Evolutionary conservation across 2,797 vertebrate species (phyloP), one percentile per base, ranked within the genome.

Genomic region (Mallotus villosus): DNA sequence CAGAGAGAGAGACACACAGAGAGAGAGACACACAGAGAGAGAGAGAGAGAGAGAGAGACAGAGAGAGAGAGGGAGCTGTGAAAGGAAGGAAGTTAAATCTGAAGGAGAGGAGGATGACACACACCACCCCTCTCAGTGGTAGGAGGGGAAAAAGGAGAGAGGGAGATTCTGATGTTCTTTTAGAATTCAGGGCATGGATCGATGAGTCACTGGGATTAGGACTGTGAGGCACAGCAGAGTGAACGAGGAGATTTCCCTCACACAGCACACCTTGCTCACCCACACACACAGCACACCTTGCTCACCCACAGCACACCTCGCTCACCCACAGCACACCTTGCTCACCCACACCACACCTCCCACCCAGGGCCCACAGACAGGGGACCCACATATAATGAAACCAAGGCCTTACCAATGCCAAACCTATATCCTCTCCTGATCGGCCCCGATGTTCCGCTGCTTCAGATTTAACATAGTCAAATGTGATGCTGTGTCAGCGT

Each of bases 211-310:
- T 17, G 61, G 19, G 77, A 46, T 68, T 78, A 73, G 51, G 74
- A 70, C 79, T 63, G 66, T 71, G 78, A 81, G 57, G 57, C 63
- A 34, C 74, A 78, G 32, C 32, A 34, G 32, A 34, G 41, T 46
- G 41, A 37, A 37, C 34, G 1, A 46, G 41, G 41, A 46, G 11
- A 46, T 46, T 46, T 46, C 41, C 41, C 41, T 14, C 41, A 46
- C 32, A 34, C 32, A 34, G 32, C 32, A 34, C 32, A 34, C 41
- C 41, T 34, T 7, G 32, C 29, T 29, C 29, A 29, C 2, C 29
- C 29, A 29, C 29, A 29, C 29, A 2, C 34, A 37, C 34, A 37
- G 34, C 34, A 37, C 34, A 7, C 34, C 34, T 37, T 8, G 34
- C 41, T 46, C 41, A 46, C 32, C 32, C 32, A 34, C 32, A 8